phyloP scores from a whole-genome alignment of 2,888 invertebrate species.

The Sinodicranocentrus sp. region DNA sequence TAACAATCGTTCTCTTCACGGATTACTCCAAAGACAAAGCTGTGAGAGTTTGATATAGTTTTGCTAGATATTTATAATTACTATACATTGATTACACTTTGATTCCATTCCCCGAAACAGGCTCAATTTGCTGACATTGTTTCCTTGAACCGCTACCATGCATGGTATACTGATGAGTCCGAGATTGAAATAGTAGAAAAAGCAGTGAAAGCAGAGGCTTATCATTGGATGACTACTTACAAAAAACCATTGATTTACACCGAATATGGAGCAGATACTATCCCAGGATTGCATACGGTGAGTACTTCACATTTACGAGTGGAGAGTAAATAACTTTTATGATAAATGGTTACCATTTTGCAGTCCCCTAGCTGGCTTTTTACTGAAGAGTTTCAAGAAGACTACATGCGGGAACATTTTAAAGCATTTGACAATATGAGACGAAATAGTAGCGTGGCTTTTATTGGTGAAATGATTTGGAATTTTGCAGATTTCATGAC shows the following conservation, averaged over 20 bases:
- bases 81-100: too few species aligned
- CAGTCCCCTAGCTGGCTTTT: conserved; percentile 78
- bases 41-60: too few species aligned
- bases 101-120: too few species aligned
- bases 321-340: neutral
- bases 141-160: conserved; percentile 96
- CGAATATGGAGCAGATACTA: conserved; percentile 97
- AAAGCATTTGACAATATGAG: conserved; percentile 81
- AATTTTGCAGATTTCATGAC: conserved; percentile 85
- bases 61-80: too few species aligned
- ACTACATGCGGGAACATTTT: conserved; percentile 81
- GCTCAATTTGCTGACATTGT: conserved; percentile 90
- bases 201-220: conserved; percentile 87
- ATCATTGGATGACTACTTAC: conserved; percentile 87
- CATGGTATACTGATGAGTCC: conserved; percentile 95
- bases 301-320: conserved; percentile 75
- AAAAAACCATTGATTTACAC: conserved; percentile 94
- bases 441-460: conserved; percentile 76
- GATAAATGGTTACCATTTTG: neutral
- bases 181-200: conserved; percentile 86
- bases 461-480: conserved; percentile 84
- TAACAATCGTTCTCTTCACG: conserved; percentile 60
- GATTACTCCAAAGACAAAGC: conserved; percentile 67
- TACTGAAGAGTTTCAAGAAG: conserved; percentile 83
- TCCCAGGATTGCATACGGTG: conserved; percentile 94